Evolutionary conservation across 2,797 vertebrate species (phyloP), one percentile per base, ranked within the genome.

Genomic region (Alca torda): DNA sequence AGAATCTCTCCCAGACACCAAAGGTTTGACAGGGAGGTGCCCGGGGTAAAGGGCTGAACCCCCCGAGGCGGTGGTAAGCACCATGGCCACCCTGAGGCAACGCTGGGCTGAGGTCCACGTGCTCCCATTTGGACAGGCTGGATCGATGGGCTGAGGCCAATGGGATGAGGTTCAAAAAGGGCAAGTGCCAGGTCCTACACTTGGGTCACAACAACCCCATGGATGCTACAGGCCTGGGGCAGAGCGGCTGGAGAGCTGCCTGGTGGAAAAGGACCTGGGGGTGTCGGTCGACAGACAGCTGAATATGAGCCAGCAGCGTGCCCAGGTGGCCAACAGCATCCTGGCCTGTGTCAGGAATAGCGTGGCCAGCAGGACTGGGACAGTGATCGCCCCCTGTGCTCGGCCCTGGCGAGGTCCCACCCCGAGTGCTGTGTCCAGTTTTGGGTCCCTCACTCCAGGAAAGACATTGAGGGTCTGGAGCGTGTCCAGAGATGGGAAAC

Each of bases 201-300:
- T 0, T 2, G 8, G 37, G 59, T 35, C 48, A 51, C 72, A 56
- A 11, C 45, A 16, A 9, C 20, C 10, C 43, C 14, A 1, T 0
- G 14, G 11, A 35, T 0, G 3, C 50, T 20, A 1, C 45, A n/a
- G 78, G 21, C 12, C 13, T n/a, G 50, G 50, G 57, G 35, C 19
- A 16, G 46, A 20, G 35, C 0, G 28, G n/a, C 46, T 70, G 60
- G 35, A 73, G 48, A 73, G 39, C 6, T 20, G 48, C 19, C 19
- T 1, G 12, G 30, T 1, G 5, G 51, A 48, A 39, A 61, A 63
- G 46, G 33, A 7, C 64, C 28, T 41, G 33, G 39, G 11, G 64
- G 23, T 33, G 21, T 0, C 33, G 33, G 54, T 33, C 0, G 0
- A 41, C 24, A 30, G 43, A 7, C 2, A 0, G 30, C 19, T n/a